Evolutionary conservation across 2,797 vertebrate genomes (phyloP), one percentile per base, ranked within the genome.

Genomic region (Ctenopoma kingsleyae): DNA sequence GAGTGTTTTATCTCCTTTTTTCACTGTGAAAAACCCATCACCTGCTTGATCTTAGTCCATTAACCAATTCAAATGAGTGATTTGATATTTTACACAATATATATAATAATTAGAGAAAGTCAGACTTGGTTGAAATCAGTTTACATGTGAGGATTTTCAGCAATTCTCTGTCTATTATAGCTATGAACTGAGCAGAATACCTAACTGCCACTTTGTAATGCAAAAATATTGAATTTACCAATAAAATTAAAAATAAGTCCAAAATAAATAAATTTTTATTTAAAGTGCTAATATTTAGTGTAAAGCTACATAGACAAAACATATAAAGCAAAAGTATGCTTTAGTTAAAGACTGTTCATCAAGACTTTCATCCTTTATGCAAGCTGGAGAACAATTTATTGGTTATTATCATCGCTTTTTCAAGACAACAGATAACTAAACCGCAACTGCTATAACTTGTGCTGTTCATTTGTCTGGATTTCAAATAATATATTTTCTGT

Each of bases 371-470:
- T 19, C 30, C 58, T 30, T 48, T 46, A 22, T 56, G 17, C 15
- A n/a, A 41, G 50, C 56, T 56, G 32, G 19, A 50, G 11, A 62
- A 16, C 9, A 19, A 7, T 52, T 27, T n/a, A 35, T 38, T 32
- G 4, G n/a, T n/a, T n/a, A n/a, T 10, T 9, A 57, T 70, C 22
- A n/a, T 66, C 30, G 10, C 12, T 71, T 54, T 47, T 32, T 68
- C 36, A 59, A 17, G 8, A 51, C n/a, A 52, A 15, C 1, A 62
- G 40, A 54, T 63, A 32, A 44, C 47, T 30, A 43, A 49, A 67
- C 61, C 15, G 16, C 63, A 50, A 27, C 27, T 51, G 47, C 25
- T 32, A 13, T 6, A 8, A 58, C n/a, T 46, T 27, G 0, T 20
- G 25, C 17, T 59, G 35, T 11, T 35, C 1, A 50, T 71, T 66